Evolutionary conservation across 2,888 invertebrate species (phyloP), one percentile per base, ranked within the genome.

Genomic region (Peribatodes rhomboidaria): DNA sequence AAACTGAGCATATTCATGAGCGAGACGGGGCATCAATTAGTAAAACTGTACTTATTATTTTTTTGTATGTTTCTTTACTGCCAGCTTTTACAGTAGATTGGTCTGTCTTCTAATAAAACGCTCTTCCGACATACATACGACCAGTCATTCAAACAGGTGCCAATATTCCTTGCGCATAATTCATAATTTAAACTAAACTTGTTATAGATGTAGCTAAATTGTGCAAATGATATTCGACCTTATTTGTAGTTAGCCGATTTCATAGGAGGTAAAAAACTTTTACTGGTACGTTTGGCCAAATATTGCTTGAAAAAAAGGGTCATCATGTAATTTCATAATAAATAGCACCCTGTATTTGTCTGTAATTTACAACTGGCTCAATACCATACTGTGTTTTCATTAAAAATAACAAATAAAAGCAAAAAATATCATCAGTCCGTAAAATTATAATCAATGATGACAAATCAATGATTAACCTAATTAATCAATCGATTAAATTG

Each of bases 401-500:
- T n/a, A 50, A 35, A 20, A 49, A 52, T 35, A 33, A 39, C n/a
- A 41, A 18, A 41, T n/a, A 22, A 54, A 41, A 33, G 27, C 27
- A 8, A 52, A 20, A 20, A 18, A 42, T 33, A 39, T 16, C 14
- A 22, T 89, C 89, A 88, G 87, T 88, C 89, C 81, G 83, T 87
- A 84, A 88, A 78, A 77, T 79, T 76, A 82, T 64, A 41, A 73
- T 79, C 69, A 70, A 75, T 79, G 82, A 76, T 57, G 41, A 61
- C 33, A 33, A 55, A 42, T 42, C 44, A 49, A 37, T 44, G 8
- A 61, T 33, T 42, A 50, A 41, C 55, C 31, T 50, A 49, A 18
- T 49, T 46, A 44, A 79, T 81, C 82, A 67, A 77, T 74, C 70
- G 76, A 80, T 83, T 83, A 69, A 79, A 80, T 78, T 72, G 74